Conservation (phyloP, 2,888 invertebrate species). For the Thecophora atra region DNA sequence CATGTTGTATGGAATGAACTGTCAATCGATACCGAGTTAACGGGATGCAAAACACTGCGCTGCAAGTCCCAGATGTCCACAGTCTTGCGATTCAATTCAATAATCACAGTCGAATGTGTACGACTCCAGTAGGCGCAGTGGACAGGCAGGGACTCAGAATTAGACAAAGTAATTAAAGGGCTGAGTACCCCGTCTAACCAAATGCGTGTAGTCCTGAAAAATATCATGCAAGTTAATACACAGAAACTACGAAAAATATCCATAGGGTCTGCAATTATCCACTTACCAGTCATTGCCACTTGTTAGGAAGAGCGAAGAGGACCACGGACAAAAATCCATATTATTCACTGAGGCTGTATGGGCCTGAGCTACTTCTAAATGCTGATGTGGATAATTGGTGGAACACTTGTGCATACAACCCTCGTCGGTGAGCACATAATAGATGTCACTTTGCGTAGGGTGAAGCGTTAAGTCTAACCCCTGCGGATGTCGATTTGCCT, state of each 20-base stretch:
- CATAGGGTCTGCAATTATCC: too few relatives aligned
- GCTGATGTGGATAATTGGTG: constrained; percentile 81
- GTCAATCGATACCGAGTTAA: constrained; percentile 53
- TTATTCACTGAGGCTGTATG: constrained; percentile 83
- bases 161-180: constrained; percentile 70
- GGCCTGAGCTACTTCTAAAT: constrained; percentile 75
- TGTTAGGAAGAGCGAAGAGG: constrained; percentile 74
- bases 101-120: constrained; percentile 77
- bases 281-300: constrained; percentile 79
- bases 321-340: constrained; percentile 79
- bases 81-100: constrained; percentile 72
- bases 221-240: not conserved
- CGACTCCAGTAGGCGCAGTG: constrained; percentile 77
- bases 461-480: constrained; percentile 74
- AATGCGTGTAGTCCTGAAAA: constrained; percentile 70
- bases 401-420: constrained; percentile 86
- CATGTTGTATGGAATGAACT: constrained; percentile 53
- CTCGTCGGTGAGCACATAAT: constrained; percentile 85
- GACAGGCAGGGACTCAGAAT: constrained; percentile 65
- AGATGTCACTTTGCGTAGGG: constrained; percentile 72
- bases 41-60: constrained; percentile 76
- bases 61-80: constrained; percentile 84
- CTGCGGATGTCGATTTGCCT: constrained; percentile 72
- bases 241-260: too few relatives aligned
- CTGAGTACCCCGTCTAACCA: constrained; percentile 79